A percentile compares a stretch with the other conserved stretches of the same genome.
phyloP scores from a whole-genome alignment of 2,888 invertebrate genomes.

The Tiphia femorata region DNA sequence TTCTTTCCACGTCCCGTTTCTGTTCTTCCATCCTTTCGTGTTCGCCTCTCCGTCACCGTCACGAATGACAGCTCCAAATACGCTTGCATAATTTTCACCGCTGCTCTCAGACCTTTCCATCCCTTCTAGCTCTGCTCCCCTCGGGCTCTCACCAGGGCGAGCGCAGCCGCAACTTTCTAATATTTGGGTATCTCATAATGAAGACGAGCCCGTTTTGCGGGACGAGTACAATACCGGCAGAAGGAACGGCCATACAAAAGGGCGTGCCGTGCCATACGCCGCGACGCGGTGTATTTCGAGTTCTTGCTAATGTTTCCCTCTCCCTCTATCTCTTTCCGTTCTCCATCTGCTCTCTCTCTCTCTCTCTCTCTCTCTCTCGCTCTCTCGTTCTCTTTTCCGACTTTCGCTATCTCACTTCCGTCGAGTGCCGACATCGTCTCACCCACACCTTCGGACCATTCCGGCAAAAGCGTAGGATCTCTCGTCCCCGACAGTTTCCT shows the following conservation, averaged over 20 bases:
- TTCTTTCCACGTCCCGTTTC: too few species aligned
- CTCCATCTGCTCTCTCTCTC: background rate
- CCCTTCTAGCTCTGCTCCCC: background rate
- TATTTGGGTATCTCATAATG: slow-evolving; percentile 39
- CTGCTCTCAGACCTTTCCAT: slow-evolving; percentile 20
- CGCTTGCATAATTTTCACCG: slow-evolving; percentile 31
- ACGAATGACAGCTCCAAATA: background rate
- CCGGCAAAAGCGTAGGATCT: slow-evolving; percentile 23
- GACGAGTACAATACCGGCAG: slow-evolving; percentile 28
- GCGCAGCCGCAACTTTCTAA: slow-evolving; percentile 38
- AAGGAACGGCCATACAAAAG: slow-evolving; percentile 28
- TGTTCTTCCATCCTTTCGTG: too few species aligned
- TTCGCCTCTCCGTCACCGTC: too few species aligned
- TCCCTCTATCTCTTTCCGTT: background rate
- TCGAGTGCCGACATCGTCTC: too few species aligned
- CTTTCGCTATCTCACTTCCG: background rate
- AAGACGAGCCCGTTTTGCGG: slow-evolving; percentile 33
- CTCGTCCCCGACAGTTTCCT: background rate
- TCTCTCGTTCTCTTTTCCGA: background rate
- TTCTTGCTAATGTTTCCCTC: slow-evolving; percentile 35
- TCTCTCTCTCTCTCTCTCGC: background rate
- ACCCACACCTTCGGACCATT: too few species aligned
- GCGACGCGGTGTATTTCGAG: slow-evolving; percentile 28
- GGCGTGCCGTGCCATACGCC: slow-evolving; percentile 16
- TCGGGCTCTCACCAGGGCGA: background rate